Conservation (phyloP, 64 coral and sea anemone species). For the Montipora cactus region DNA sequence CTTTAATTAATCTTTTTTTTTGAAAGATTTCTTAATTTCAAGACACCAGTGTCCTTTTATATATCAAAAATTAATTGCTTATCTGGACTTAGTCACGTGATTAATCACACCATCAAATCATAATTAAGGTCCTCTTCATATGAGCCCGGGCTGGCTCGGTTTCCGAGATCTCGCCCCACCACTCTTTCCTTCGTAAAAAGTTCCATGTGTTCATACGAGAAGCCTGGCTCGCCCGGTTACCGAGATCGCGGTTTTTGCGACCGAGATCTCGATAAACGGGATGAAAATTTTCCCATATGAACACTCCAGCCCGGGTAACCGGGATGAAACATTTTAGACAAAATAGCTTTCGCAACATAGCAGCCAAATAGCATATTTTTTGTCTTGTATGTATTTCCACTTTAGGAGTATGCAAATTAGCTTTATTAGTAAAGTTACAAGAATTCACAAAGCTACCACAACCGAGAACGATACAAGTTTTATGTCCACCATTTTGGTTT, state of each 20-base stretch:
- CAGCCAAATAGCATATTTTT: neutral
- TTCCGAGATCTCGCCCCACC: too few relatives aligned
- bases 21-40: too few relatives aligned
- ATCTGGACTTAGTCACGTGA: too few relatives aligned
- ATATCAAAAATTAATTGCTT: too few relatives aligned
- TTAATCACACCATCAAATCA: too few relatives aligned
- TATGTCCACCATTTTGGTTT: too few relatives aligned
- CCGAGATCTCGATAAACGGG: neutral
- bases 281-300: neutral
- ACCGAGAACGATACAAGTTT: neutral
- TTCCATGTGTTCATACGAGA: neutral
- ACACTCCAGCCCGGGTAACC: neutral
- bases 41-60: too few relatives aligned
- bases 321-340: neutral
- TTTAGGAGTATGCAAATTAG: neutral
- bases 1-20: too few relatives aligned
- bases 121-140: too few relatives aligned
- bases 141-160: too few relatives aligned
- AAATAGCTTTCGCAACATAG: neutral
- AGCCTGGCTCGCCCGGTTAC: neutral
- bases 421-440: neutral
- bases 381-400: neutral
- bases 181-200: too few relatives aligned
- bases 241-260: too few relatives aligned
- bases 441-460: neutral